These are phyloP conservation scores for Oryctes rhinoceros DNA, from an alignment of 1,140 invertebrate species.

Conservation along the genomic window DNA sequence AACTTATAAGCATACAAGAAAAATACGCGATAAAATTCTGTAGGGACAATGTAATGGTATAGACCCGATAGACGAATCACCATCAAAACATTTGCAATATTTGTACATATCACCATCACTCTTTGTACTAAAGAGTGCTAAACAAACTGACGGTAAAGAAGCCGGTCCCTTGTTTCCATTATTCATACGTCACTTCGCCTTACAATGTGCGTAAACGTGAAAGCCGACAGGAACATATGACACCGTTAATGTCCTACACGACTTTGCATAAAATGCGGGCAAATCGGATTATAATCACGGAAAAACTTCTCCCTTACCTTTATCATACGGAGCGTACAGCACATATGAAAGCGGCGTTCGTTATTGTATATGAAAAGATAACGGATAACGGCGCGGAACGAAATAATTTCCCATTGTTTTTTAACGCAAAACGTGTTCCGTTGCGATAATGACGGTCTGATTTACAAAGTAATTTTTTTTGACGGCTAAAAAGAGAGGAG, in stretches of 20 bases:
- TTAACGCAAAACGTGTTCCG: background rate
- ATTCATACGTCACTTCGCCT: conserved; percentile 9
- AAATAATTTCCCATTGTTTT: background rate
- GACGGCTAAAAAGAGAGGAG: background rate
- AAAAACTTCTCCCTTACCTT: background rate
- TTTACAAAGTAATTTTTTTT: background rate
- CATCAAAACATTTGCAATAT: background rate
- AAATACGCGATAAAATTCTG: too few species aligned
- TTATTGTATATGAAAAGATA: conserved; percentile 3
- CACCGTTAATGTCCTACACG: conserved; percentile 33
- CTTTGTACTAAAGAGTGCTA: background rate
- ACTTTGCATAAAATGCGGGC: conserved; percentile 25
- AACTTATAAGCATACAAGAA: too few species aligned
- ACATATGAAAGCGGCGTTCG: background rate
- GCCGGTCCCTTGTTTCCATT: conserved; percentile 1
- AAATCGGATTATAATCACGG: conserved; percentile 28
- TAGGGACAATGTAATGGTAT: too few species aligned
- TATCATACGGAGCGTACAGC: background rate
- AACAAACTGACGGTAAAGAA: background rate
- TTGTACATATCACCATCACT: background rate
- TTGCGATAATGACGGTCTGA: background rate
- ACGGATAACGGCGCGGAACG: background rate
- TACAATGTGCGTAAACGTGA: background rate
- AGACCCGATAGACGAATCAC: too few species aligned
- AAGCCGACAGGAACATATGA: conserved; percentile 32